Evolutionary conservation across 2,797 vertebrate genomes (phyloP), one percentile per base, ranked within the genome.

Genomic region (Taeniopygia guttata): DNA sequence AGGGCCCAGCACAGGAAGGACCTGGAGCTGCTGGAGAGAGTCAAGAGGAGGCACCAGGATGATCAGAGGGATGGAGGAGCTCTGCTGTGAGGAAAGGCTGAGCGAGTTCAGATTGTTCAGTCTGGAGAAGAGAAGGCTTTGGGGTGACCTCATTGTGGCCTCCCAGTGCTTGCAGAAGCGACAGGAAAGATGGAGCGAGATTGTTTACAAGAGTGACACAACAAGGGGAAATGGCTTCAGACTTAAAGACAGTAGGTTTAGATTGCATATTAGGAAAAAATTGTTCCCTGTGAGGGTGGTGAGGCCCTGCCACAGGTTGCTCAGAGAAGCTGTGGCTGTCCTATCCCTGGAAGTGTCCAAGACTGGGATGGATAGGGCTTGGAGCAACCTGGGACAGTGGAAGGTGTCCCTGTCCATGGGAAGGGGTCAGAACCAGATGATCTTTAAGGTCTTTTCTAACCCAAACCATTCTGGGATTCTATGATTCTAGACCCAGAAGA

Each of bases 291-390:
- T 46, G 51, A 46, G n/a, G 9, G 3, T 51, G 25, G 2, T 2
- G 15, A 58, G 25, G 0, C 25, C 17, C 38, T 40, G 38, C n/a
- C 29, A 40, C 12, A 52, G 18, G 10, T 0, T 64, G 13, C 11
- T 17, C 45, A 64, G 45, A 23, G 34, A 54, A 66, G 9, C 3
- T 72, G 52, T 48, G 30, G 10, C 15, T 59, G 15, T 1, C 1
- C 17, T 18, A 52, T 15, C 5, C 22, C 30, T 42, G 34, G 5
- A 27, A 66, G 22, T 32, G 11, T 25, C 3, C 67, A 78, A 36
- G 20, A 13, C 12, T 30, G 29, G 3, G 16, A 0, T 60, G 59
- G 16, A 29, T 0, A 0, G 3, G 5, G 4, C 7, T 66, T 32
- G 30, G 34, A 54, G 16, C 3, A n/a, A 2, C 19, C 26, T 66